These are phyloP conservation scores for Achlya flavicornis DNA, from an alignment of 2,888 invertebrate genomes.

Conservation along the genomic window DNA sequence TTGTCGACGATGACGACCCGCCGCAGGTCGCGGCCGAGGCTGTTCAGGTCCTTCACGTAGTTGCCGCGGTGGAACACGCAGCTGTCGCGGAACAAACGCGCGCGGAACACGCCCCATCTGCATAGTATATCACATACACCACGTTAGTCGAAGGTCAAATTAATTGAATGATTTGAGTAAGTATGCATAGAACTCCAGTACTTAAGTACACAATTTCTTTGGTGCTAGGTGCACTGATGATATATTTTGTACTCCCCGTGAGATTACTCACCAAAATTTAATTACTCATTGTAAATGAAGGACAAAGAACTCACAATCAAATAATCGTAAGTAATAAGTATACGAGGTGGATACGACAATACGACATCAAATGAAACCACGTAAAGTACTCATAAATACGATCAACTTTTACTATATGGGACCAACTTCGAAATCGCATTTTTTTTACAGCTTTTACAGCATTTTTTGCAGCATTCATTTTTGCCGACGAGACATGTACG, in stretches of 20 bases:
- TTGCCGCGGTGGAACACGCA: constrained; percentile 99
- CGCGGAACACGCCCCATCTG: constrained; percentile 97
- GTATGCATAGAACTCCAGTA: too few species aligned
- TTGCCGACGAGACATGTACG: too few species aligned
- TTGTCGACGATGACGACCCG: constrained; percentile 99
- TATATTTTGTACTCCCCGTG: neutral
- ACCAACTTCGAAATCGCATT: too few species aligned
- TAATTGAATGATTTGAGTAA: too few species aligned
- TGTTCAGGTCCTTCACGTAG: constrained; percentile 99
- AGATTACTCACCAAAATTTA: neutral
- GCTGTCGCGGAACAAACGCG: constrained; percentile 98
- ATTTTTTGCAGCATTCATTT: too few species aligned
- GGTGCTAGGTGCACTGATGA: too few species aligned
- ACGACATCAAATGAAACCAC: too few species aligned
- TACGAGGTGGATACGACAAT: too few species aligned
- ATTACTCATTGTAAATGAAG: constrained; percentile 13
- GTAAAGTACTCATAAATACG: too few species aligned
- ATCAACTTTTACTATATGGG: too few species aligned
- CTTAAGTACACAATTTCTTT: too few species aligned
- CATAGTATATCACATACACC: constrained; percentile 18
- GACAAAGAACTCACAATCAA: constrained; percentile 28
- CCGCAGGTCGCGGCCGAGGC: constrained; percentile 97
- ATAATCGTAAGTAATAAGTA: constrained; percentile 23
- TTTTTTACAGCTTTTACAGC: too few species aligned
- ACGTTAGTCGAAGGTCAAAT: neutral